Evolutionary conservation across 2,888 invertebrate genomes (phyloP).

Genomic region (Hoplodrina blanda): DNA sequence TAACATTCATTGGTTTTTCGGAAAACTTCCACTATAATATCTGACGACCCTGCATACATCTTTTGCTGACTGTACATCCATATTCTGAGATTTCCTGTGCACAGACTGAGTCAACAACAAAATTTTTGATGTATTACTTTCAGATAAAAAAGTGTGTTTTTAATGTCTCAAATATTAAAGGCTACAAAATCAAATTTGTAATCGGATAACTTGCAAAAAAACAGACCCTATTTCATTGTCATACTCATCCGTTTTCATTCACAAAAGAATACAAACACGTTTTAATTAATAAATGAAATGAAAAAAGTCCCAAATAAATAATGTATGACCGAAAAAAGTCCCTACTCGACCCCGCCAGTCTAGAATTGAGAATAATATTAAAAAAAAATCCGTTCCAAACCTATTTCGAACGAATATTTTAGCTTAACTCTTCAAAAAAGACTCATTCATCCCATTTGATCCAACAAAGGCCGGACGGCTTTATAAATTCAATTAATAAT

Average conservation of each 20-base stretch:
- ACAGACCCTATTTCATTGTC: background rate
- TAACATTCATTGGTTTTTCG: no score
- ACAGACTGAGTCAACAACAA: no score
- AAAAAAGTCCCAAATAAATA: slow-evolving; percentile 9
- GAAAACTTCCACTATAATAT: no score
- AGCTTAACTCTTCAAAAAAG: slow-evolving; percentile 49
- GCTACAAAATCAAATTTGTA: background rate
- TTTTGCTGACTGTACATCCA: no score
- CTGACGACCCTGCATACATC: no score
- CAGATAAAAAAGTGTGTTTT: no score
- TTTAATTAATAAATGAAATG: slow-evolving; percentile 18
- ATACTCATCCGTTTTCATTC: background rate
- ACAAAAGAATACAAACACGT: slow-evolving; percentile 6
- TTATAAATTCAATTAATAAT: slow-evolving; percentile 60
- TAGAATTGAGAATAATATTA: slow-evolving; percentile 11
- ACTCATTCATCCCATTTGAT: slow-evolving; percentile 48
- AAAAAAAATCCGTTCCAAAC: slow-evolving; percentile 23
- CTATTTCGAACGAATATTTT: slow-evolving; percentile 42
- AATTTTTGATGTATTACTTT: no score
- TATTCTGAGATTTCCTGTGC: no score
- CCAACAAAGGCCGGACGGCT: slow-evolving; percentile 53
- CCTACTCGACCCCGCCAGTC: background rate
- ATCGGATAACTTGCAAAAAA: background rate
- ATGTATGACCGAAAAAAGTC: slow-evolving; percentile 6
- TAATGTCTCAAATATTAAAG: no score